phyloP scores from a whole-genome alignment of 2,797 vertebrate species.

The Tokudaia muenninki region DNA sequence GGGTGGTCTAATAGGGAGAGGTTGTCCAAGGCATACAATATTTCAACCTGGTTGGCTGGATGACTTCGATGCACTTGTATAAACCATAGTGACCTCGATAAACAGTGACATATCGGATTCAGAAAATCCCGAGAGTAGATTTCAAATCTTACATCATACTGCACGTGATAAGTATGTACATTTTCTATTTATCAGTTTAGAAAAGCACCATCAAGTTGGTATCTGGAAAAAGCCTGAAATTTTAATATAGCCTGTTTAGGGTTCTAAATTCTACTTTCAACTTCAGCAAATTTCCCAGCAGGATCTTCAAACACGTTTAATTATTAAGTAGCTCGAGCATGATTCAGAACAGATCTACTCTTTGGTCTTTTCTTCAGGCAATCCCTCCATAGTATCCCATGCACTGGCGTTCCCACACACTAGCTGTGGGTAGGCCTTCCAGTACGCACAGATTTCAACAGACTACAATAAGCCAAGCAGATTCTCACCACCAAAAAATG shows the following conservation, averaged over 20 bases:
- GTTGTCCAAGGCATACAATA: not conserved
- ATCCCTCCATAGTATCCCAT: conserved; percentile 64
- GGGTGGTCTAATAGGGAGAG: too few relatives aligned
- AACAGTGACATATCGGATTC: not conserved
- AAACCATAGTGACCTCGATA: not conserved
- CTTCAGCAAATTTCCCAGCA: not conserved
- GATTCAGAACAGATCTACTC: conserved; percentile 49
- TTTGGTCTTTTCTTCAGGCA: conserved; percentile 77
- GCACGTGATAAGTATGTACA: not conserved
- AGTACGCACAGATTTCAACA: conserved; percentile 71
- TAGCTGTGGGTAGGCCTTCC: conserved; percentile 72
- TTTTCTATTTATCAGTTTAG: not conserved
- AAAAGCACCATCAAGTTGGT: not conserved
- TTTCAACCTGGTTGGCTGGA: not conserved
- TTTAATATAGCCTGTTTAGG: conserved; percentile 19
- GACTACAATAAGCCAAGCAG: conserved; percentile 79
- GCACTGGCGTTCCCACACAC: not conserved
- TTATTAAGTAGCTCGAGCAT: conserved; percentile 43
- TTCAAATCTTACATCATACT: not conserved
- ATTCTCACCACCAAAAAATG: conserved; percentile 64
- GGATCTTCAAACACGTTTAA: conserved; percentile 43
- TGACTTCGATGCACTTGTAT: not conserved
- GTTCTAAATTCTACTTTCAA: conserved; percentile 29
- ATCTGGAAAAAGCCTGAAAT: not conserved
- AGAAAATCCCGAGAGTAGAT: not conserved